Percentiles rank a stretch among this genome's conserved stretches.
Conservation (phyloP, 2,888 invertebrate genomes). For the Hypolimnas misippus region DNA sequence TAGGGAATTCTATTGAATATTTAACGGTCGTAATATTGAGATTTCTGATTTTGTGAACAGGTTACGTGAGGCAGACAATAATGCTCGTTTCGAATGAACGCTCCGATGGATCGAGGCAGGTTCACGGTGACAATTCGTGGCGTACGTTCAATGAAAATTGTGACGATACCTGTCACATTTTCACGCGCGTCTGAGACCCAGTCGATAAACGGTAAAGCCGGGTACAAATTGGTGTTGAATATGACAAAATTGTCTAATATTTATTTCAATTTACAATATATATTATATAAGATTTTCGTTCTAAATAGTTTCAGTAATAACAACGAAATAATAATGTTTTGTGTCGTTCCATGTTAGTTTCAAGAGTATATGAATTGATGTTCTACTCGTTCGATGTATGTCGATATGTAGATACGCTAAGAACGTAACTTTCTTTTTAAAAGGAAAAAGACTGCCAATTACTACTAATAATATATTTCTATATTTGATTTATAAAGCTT, state of each 20-base stretch:
- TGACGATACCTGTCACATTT: slow-evolving; percentile 26
- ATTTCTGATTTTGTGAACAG: slow-evolving; percentile 56
- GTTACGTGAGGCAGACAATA: slow-evolving; percentile 64
- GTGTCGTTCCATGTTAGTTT: too few relatives aligned
- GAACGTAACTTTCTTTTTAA: too few relatives aligned
- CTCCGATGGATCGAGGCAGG: slow-evolving; percentile 61
- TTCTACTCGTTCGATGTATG: too few relatives aligned
- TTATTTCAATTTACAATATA: neutral
- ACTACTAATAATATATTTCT: too few relatives aligned
- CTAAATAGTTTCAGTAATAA: too few relatives aligned
- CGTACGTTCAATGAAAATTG: slow-evolving; percentile 59
- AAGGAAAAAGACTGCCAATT: too few relatives aligned
- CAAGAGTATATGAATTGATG: too few relatives aligned
- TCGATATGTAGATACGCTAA: too few relatives aligned
- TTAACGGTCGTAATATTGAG: slow-evolving; percentile 60
- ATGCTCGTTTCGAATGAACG: slow-evolving; percentile 69
- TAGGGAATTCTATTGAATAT: slow-evolving; percentile 51
- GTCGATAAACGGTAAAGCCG: neutral
- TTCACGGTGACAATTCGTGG: slow-evolving; percentile 54
- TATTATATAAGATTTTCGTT: too few relatives aligned
- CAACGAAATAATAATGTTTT: too few relatives aligned
- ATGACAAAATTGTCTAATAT: neutral
- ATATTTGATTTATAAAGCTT: too few relatives aligned
- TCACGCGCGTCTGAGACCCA: neutral
- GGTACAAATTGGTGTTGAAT: neutral